Percentiles rank a stretch among this genome's conserved stretches.
Conservation (phyloP, 2,113 vertebrate species). For the Mohoua ochrocephala region DNA sequence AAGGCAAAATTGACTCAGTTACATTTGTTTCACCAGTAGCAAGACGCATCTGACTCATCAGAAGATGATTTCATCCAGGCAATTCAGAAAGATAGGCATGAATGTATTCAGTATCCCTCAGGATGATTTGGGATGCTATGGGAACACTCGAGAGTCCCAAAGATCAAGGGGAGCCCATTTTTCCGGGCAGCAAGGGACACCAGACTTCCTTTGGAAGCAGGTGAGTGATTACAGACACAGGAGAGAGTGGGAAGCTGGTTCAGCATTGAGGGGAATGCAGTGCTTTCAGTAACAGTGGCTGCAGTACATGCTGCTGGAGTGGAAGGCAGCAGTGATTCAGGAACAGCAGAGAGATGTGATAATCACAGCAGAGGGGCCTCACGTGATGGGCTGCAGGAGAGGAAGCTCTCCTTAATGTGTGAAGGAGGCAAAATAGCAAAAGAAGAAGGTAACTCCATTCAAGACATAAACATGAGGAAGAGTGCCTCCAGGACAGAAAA, state of each 20-base stretch:
- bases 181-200: background rate
- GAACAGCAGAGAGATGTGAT: background rate
- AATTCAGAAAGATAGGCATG: background rate
- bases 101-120: background rate
- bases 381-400: background rate
- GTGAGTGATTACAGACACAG: accelerated
- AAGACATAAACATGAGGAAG: background rate
- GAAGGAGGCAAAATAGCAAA: background rate
- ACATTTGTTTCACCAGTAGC: background rate
- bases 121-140: background rate
- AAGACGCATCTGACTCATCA: background rate
- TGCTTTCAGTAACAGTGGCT: background rate
- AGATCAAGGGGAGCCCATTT: background rate
- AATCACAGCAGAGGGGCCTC: background rate
- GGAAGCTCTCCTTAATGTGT: background rate
- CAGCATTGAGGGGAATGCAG: background rate
- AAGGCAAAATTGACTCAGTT: background rate
- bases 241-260: background rate
- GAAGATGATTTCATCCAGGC: background rate
- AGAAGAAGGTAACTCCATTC: background rate
- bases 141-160: background rate
- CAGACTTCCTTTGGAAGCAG: background rate
- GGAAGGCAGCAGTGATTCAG: background rate
- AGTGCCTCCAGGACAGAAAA: background rate
- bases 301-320: background rate